Evolutionary conservation across 2,888 invertebrate genomes (phyloP).

Genomic region (Agelastica alni): DNA sequence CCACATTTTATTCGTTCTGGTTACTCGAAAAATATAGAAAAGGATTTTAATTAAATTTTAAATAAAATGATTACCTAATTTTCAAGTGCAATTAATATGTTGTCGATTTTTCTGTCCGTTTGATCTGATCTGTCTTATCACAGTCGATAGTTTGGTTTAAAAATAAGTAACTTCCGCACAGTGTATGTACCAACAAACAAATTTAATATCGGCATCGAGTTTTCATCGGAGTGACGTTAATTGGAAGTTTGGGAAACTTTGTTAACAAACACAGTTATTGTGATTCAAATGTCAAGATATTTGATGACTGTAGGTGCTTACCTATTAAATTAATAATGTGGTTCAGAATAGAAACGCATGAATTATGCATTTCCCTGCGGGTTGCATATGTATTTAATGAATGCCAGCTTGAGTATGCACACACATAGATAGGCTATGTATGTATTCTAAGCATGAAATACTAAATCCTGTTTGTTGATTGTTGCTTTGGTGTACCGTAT

Average conservation of each 20-base stretch:
- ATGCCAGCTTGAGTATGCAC: slow-evolving; percentile 28
- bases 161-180: no score
- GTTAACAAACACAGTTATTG: slow-evolving; percentile 1
- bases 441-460: slow-evolving; percentile 25
- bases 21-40: no score
- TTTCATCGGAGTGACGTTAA: no score
- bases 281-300: slow-evolving; percentile 24
- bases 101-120: no score
- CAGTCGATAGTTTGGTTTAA: no score
- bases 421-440: slow-evolving; percentile 17
- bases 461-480: slow-evolving; percentile 25
- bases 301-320: slow-evolving; percentile 26
- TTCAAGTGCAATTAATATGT: no score
- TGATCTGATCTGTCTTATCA: no score
- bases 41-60: no score
- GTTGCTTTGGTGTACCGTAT: slow-evolving; percentile 19
- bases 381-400: slow-evolving; percentile 37
- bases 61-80: no score
- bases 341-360: slow-evolving; percentile 31
- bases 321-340: slow-evolving; percentile 31
- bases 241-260: not conserved
- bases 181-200: no score
- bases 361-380: slow-evolving; percentile 36
- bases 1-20: no score
- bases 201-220: no score